phyloP scores from a whole-genome alignment of 30 jellyfish, hydroid and myxozoan genomes.

The Aurelia aurita complex sp. Pacific region DNA sequence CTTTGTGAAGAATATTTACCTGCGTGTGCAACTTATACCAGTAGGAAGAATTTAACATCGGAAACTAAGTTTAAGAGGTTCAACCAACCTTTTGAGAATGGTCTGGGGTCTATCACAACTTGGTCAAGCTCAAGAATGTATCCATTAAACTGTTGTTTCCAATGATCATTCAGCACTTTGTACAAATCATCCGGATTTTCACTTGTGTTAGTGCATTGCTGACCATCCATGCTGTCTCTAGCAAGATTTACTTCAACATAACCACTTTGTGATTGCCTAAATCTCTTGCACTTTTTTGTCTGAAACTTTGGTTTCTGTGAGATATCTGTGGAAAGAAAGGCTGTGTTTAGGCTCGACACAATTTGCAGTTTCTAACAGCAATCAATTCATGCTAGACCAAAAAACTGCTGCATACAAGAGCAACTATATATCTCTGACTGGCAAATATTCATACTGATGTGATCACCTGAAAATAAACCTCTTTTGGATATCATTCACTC shows the following conservation, averaged over 20 bases:
- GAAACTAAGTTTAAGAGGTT: no score
- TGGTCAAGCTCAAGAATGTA: constrained; percentile 65
- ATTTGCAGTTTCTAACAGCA: no score
- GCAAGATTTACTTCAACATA: constrained; percentile 46
- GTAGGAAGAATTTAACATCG: no score
- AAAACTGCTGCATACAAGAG: no score
- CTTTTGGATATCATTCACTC: no score
- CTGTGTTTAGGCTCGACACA: no score
- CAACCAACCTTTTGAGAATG: constrained; percentile 78
- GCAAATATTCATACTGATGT: no score
- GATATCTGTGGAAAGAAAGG: not conserved
- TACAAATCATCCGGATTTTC: constrained; percentile 58
- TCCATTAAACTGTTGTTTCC: constrained; percentile 74
- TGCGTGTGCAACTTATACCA: no score
- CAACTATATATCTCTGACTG: no score
- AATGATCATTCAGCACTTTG: constrained; percentile 76
- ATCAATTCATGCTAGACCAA: no score
- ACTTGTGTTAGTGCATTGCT: not conserved
- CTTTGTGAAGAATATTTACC: no score
- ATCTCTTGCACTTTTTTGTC: constrained; percentile 39
- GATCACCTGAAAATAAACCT: no score
- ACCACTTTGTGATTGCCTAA: constrained; percentile 35
- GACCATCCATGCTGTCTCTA: constrained; percentile 32
- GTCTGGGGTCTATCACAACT: constrained; percentile 70
- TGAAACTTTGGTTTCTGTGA: constrained; percentile 3